phyloP scores from a whole-genome alignment of 2,888 invertebrate genomes.

The Lycaena phlaeas region DNA sequence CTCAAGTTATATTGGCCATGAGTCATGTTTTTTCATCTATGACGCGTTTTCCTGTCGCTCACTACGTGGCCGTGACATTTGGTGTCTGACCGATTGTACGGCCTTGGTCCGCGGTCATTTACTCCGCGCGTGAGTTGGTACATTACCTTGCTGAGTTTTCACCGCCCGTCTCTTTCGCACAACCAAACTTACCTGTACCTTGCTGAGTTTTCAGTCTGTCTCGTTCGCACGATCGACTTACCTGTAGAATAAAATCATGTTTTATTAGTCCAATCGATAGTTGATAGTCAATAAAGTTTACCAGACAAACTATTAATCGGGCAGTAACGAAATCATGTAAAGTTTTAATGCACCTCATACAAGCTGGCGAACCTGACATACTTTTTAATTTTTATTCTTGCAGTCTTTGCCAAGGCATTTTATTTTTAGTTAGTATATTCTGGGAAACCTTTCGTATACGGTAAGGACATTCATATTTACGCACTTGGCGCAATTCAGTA shows the following conservation, averaged over 20 bases:
- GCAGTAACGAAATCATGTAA: too few species aligned
- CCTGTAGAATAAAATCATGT: conserved; percentile 11
- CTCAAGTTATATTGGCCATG: conserved; percentile 22
- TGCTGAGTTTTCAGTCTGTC: conserved; percentile 38
- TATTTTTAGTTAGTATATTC: too few species aligned
- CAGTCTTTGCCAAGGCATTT: too few species aligned
- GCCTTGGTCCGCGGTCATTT: conserved; percentile 69
- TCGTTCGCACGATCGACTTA: conserved; percentile 12
- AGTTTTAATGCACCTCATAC: too few species aligned
- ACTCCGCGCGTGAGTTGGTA: conserved; percentile 52
- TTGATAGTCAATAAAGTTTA: not conserved
- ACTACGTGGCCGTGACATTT: conserved; percentile 66
- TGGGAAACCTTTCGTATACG: too few species aligned
- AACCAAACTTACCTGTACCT: conserved; percentile 19
- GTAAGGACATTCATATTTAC: too few species aligned
- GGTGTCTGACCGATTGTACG: conserved; percentile 68
- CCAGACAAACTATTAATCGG: too few species aligned
- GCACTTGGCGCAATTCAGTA: too few species aligned
- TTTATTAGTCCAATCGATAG: too few species aligned
- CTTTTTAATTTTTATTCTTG: too few species aligned
- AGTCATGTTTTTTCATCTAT: conserved; percentile 60
- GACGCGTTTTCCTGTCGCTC: conserved; percentile 57
- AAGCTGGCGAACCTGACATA: too few species aligned
- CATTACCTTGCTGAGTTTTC: conserved; percentile 46
- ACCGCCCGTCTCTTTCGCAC: conserved; percentile 25